A percentile compares a stretch with the other conserved stretches of the same genome.
phyloP scores from a whole-genome alignment of 2,113 vertebrate species.

The Callorhinus ursinus region DNA sequence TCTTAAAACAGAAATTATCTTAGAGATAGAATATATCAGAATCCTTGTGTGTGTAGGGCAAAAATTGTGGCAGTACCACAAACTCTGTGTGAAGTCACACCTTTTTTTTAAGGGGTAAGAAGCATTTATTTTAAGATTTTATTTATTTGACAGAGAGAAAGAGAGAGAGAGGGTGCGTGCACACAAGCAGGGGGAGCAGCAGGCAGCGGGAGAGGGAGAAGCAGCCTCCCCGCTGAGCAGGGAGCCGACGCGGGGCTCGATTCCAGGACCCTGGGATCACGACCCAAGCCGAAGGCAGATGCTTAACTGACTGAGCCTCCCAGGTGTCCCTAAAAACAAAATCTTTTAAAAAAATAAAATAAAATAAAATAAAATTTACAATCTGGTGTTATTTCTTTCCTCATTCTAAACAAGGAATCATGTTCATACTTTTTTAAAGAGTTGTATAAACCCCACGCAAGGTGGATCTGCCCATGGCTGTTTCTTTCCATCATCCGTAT shows the following conservation, averaged over 20 bases:
- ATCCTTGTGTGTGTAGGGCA: not conserved
- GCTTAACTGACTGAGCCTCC: not conserved
- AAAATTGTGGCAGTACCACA: accelerated
- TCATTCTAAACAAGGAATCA: not conserved
- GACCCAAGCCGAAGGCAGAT: not conserved
- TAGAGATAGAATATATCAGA: not conserved
- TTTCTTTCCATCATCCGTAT: not conserved
- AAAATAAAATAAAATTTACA: not conserved
- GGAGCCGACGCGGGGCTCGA: no score
- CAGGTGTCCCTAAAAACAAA: not conserved
- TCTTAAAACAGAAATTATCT: not conserved
- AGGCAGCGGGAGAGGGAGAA: no score
- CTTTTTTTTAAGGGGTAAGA: not conserved
- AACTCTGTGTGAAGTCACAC: not conserved
- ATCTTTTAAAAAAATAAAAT: not conserved
- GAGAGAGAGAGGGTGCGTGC: no score
- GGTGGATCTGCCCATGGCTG: not conserved
- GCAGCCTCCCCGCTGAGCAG: no score
- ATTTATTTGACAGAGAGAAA: no score
- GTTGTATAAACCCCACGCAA: accelerated
- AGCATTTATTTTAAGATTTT: not conserved
- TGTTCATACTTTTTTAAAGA: accelerated
- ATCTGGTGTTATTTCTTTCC: not conserved
- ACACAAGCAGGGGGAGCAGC: no score
- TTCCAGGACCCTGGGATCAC: no score